A percentile compares a stretch with the other conserved stretches of the same genome.
Evolutionary conservation across 2,113 vertebrate genomes (phyloP).

Genomic region (Puntigrus tetrazona): DNA sequence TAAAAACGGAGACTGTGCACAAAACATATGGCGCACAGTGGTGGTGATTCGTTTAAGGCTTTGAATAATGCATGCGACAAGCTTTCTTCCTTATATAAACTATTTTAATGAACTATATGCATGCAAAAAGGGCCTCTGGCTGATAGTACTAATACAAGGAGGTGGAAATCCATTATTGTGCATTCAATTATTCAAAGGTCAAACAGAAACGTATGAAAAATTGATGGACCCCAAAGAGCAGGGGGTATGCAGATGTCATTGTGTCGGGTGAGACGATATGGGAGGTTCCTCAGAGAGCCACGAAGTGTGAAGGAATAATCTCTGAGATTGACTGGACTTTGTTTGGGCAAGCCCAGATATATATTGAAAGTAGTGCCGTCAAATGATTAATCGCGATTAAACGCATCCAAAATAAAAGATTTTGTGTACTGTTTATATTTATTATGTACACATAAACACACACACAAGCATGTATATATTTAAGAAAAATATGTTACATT

Average conservation of each 20-base stretch:
- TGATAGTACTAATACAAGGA: constrained; percentile 20
- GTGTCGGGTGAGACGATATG: constrained; percentile 8
- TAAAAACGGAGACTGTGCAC: constrained; percentile 37
- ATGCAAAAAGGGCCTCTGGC: constrained; percentile 37
- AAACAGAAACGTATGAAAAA: constrained; percentile 45
- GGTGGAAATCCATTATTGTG: constrained; percentile 29
- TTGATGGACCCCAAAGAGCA: constrained; percentile 23
- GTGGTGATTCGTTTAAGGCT: constrained; percentile 58
- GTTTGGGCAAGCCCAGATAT: too few species aligned
- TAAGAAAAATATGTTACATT: too few species aligned
- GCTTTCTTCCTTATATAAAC: constrained; percentile 44
- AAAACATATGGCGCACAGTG: constrained; percentile 63
- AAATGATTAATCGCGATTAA: too few species aligned
- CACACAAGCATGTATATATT: too few species aligned
- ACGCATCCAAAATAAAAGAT: too few species aligned
- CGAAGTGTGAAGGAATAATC: not conserved
- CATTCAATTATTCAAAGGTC: constrained; percentile 55
- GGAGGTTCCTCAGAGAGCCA: not conserved
- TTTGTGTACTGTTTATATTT: too few species aligned
- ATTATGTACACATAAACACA: too few species aligned
- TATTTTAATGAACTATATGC: constrained; percentile 53
- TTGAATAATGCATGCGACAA: constrained; percentile 69
- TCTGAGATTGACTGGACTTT: not conserved
- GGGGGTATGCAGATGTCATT: constrained; percentile 13
- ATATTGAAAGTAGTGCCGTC: too few species aligned